Conservation (phyloP, 2,113 vertebrate genomes). For the Platanista minor region DNA sequence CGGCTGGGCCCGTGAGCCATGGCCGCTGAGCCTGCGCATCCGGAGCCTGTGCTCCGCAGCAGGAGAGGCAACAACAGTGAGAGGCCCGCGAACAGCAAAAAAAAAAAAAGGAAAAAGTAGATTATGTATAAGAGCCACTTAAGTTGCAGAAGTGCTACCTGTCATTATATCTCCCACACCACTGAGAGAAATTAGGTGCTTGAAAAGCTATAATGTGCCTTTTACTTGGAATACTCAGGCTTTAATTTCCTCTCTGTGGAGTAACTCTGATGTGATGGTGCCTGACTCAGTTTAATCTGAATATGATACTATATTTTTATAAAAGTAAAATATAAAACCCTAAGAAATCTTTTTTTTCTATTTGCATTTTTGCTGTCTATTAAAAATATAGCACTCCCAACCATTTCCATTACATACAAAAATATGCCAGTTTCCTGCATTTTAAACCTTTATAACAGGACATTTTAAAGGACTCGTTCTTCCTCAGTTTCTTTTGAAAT, state of each 20-base stretch:
- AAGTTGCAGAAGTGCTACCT: background rate
- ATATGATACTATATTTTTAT: background rate
- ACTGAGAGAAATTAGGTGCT: background rate
- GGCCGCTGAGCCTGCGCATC: no score
- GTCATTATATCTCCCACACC: background rate
- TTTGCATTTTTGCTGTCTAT: slow-evolving; percentile 9
- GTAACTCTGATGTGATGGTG: background rate
- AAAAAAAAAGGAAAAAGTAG: no score
- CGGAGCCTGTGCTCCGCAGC: no score
- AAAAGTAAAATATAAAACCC: background rate
- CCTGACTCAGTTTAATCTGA: background rate
- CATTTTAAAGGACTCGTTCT: background rate
- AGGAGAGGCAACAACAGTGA: no score
- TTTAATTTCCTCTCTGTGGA: background rate
- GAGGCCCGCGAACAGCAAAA: no score
- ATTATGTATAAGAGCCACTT: slow-evolving; percentile 41
- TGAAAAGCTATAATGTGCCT: background rate
- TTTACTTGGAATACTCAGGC: background rate
- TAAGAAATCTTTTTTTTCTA: background rate
- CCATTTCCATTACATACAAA: background rate
- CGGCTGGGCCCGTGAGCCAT: no score
- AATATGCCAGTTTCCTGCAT: background rate
- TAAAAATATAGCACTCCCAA: slow-evolving; percentile 35
- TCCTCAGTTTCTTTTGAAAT: background rate
- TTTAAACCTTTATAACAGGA: slow-evolving; percentile 22